These are phyloP conservation scores for Megalonaias nervosa DNA, from an alignment of 1,140 invertebrate genomes.

Conservation along the genomic window DNA sequence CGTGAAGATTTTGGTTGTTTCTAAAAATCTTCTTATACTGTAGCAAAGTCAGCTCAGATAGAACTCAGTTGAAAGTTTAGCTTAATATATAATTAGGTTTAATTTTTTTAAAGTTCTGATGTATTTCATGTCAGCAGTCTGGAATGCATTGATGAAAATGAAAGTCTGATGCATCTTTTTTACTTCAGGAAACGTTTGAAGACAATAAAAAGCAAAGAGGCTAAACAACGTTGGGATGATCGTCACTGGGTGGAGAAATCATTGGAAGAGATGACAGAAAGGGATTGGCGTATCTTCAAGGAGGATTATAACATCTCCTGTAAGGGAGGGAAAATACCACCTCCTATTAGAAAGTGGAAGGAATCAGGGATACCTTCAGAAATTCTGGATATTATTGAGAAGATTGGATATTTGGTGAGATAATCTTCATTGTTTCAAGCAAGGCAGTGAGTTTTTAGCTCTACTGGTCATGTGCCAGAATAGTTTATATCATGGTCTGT, in stretches of 20 bases:
- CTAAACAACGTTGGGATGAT: constrained; percentile 99
- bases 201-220: constrained; percentile 95
- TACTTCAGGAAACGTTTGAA: constrained; percentile 84
- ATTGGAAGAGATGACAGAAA: constrained; percentile 95
- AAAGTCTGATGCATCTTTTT: neutral
- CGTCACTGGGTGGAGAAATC: constrained; percentile 99
- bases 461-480: too few relatives aligned
- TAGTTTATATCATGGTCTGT: too few relatives aligned
- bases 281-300: constrained; percentile 99
- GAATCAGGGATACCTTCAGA: constrained; percentile 94
- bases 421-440: constrained; percentile 49
- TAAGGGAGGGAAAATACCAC: constrained; percentile 97
- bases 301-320: constrained; percentile 99
- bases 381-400: constrained; percentile 95
- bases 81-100: too few relatives aligned
- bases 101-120: too few relatives aligned
- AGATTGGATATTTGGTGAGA: constrained; percentile 90
- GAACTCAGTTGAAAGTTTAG: too few relatives aligned
- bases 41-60: too few relatives aligned
- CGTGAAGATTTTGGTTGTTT: too few relatives aligned
- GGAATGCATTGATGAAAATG: neutral
- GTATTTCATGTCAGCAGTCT: too few relatives aligned
- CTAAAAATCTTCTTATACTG: too few relatives aligned
- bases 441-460: too few relatives aligned
- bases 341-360: constrained; percentile 95